Percentiles rank a stretch among this genome's conserved stretches.
phyloP scores from a whole-genome alignment of 2,888 invertebrate genomes.

The Chorisops tibialis region DNA sequence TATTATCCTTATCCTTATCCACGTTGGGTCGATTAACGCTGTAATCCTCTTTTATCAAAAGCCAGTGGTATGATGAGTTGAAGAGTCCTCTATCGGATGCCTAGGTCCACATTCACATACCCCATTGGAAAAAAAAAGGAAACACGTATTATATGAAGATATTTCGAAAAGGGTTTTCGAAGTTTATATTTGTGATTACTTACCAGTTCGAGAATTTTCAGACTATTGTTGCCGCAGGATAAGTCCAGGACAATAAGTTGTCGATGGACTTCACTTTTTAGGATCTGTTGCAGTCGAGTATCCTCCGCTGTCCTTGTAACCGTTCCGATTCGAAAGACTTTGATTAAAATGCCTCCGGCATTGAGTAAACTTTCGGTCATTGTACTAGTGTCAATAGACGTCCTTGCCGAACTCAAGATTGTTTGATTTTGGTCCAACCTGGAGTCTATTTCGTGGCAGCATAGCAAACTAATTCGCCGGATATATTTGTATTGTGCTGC shows the following conservation, averaged over 20 bases:
- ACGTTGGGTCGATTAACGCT: conserved; percentile 6
- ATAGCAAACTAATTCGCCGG: conserved; percentile 46
- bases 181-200: conserved; percentile 36
- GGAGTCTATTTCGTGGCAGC: conserved; percentile 16
- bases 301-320: conserved; percentile 30
- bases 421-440: conserved; percentile 15
- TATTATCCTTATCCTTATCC: conserved; percentile 17
- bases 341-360: conserved; percentile 39
- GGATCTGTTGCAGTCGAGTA: conserved; percentile 33
- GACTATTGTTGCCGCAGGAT: conserved; percentile 45
- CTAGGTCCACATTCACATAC: conserved; percentile 35
- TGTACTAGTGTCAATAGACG: conserved; percentile 23
- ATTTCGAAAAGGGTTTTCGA: not conserved
- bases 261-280: conserved; percentile 42
- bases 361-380: conserved; percentile 26
- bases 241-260: conserved; percentile 48
- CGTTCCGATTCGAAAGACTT: conserved; percentile 42
- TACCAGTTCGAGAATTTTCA: conserved; percentile 47
- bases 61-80: conserved; percentile 52
- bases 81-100: conserved; percentile 50
- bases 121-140: not conserved
- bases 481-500: conserved; percentile 44
- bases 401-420: conserved; percentile 10
- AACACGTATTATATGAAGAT: not conserved
- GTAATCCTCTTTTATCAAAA: conserved; percentile 46